Evolutionary conservation across 2,888 invertebrate species (phyloP).

Genomic region (Coremacera marginata): DNA sequence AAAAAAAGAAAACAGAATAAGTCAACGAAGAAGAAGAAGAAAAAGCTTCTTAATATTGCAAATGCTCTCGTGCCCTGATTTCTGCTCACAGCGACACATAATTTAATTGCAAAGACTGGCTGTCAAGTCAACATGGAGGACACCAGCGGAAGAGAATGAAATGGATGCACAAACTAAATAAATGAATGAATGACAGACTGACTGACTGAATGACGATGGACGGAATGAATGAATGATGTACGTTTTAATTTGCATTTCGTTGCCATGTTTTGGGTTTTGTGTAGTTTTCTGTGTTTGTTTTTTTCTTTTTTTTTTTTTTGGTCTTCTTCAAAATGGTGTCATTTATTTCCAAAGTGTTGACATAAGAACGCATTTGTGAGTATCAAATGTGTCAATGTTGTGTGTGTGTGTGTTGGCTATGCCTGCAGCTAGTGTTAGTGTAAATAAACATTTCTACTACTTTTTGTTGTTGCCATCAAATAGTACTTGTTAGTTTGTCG

Average conservation of each 20-base stretch:
- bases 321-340: neutral
- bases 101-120: neutral
- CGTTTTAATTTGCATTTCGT: neutral
- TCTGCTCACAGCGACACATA: neutral
- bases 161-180: neutral
- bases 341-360: constrained; percentile 16
- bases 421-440: neutral
- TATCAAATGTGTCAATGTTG: neutral
- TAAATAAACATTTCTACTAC: too few relatives aligned
- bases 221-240: neutral
- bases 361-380: neutral
- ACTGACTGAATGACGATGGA: neutral
- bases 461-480: neutral
- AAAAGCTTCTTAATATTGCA: constrained; percentile 1
- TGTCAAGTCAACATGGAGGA: neutral
- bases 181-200: neutral
- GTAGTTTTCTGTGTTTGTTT: neutral
- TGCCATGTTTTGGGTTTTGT: neutral
- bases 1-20: neutral
- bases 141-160: neutral
- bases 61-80: neutral
- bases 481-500: constrained; percentile 3
- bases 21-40: neutral
- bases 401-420: neutral
- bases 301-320: neutral